phyloP scores from a whole-genome alignment of 1,140 invertebrate species.

The Pseudomyrmex gracilis region DNA sequence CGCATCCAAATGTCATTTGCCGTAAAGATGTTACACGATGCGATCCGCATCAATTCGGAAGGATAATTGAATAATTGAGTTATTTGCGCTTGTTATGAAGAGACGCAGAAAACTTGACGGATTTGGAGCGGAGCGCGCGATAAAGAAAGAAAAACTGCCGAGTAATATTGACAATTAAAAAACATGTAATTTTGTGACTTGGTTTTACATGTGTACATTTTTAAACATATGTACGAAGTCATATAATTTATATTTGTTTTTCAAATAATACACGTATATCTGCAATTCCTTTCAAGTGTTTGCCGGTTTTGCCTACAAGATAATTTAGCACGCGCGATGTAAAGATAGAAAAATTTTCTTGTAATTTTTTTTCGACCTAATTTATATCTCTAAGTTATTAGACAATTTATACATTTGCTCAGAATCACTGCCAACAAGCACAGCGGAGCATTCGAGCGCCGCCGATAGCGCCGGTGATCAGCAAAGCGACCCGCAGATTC shows the following conservation, averaged over 20 bases:
- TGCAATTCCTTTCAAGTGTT: no score
- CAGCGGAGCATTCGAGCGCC: constrained; percentile 88
- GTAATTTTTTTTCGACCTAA: not conserved
- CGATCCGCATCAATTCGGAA: not conserved
- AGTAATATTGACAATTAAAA: no score
- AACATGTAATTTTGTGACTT: no score
- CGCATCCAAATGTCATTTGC: constrained; percentile 26
- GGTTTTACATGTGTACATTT: no score
- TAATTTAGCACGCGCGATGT: no score
- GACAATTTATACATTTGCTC: not conserved
- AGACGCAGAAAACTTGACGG: not conserved
- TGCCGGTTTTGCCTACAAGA: no score
- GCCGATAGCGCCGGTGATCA: constrained; percentile 84
- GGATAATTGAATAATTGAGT: constrained; percentile 35
- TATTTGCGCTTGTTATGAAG: not conserved
- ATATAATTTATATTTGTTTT: no score
- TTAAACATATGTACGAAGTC: no score
- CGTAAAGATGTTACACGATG: constrained; percentile 41
- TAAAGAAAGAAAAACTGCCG: no score
- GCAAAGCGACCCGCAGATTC: constrained; percentile 87
- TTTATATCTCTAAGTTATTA: not conserved
- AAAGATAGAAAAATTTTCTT: not conserved
- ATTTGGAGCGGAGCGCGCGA: not conserved
- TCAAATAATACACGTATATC: no score
- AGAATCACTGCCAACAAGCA: constrained; percentile 90